Conservation (phyloP, 2,888 invertebrate species). For the Neoaliturus tenellus region DNA sequence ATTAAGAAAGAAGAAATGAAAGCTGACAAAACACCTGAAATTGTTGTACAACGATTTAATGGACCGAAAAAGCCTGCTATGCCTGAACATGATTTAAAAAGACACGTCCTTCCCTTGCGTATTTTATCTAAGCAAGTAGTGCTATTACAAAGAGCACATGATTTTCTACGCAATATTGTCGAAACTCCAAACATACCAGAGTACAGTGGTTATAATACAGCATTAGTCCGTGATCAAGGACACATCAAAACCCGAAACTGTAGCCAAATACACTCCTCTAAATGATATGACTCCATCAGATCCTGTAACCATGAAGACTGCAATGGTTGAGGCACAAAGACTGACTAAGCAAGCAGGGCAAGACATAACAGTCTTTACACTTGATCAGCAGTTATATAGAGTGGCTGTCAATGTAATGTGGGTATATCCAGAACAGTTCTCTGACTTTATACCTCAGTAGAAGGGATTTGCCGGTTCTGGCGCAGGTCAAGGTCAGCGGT, state of each 20-base stretch:
- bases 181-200: background rate
- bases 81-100: background rate
- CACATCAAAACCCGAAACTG: background rate
- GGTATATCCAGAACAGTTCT: background rate
- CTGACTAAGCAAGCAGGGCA: background rate
- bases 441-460: background rate
- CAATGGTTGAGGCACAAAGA: background rate
- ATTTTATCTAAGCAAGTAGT: background rate
- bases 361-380: conserved; percentile 3
- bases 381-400: background rate
- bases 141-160: background rate
- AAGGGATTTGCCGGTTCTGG: no score
- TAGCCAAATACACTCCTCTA: conserved; percentile 8
- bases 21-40: background rate
- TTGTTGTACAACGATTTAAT: background rate
- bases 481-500: no score
- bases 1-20: background rate
- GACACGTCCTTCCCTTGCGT: background rate
- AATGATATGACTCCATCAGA: conserved; percentile 5
- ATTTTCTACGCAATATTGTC: background rate
- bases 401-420: background rate
- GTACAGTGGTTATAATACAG: background rate
- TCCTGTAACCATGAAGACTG: background rate
- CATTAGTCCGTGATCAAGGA: background rate
- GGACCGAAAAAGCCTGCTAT: conserved; percentile 1